Conservation (phyloP, 1,140 invertebrate genomes). For the Drosophila navojoa region DNA sequence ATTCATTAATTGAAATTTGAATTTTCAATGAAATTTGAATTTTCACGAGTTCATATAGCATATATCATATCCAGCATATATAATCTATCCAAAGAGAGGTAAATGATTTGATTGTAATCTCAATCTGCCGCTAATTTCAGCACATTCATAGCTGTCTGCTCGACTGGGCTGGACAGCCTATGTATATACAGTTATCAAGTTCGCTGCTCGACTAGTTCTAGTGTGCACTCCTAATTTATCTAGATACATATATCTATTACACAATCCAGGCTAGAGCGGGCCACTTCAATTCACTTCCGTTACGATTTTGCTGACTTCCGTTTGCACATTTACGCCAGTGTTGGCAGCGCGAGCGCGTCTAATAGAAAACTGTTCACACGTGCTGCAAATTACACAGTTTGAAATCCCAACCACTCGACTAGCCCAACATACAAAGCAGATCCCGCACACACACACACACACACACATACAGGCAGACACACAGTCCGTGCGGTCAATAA, state of each 20-base stretch:
- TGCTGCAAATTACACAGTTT: constrained; percentile 57
- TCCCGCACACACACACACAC: constrained; percentile 9
- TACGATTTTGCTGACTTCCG: constrained; percentile 36
- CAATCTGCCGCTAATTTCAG: too few species aligned
- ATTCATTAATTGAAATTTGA: too few species aligned
- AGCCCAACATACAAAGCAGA: neutral
- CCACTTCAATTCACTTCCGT: constrained; percentile 48
- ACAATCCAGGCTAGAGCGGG: constrained; percentile 15
- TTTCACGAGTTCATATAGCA: too few species aligned
- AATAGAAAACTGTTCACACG: constrained; percentile 68
- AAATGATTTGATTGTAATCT: too few species aligned
- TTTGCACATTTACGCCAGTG: constrained; percentile 36
- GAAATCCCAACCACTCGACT: neutral
- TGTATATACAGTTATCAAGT: constrained; percentile 34
- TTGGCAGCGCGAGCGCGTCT: constrained; percentile 35
- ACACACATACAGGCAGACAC: constrained; percentile 20
- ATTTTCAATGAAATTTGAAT: too few species aligned
- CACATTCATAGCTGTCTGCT: neutral
- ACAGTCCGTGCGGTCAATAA: constrained; percentile 58
- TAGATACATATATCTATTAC: constrained; percentile 38
- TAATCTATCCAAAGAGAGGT: too few species aligned
- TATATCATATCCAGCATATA: too few species aligned
- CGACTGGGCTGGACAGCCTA: neutral
- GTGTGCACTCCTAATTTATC: constrained; percentile 5
- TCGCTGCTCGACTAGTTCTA: neutral